A percentile compares a stretch with the other conserved stretches of the same genome.
phyloP scores from a whole-genome alignment of 2,113 vertebrate genomes.

The Marcusenius ussheri region DNA sequence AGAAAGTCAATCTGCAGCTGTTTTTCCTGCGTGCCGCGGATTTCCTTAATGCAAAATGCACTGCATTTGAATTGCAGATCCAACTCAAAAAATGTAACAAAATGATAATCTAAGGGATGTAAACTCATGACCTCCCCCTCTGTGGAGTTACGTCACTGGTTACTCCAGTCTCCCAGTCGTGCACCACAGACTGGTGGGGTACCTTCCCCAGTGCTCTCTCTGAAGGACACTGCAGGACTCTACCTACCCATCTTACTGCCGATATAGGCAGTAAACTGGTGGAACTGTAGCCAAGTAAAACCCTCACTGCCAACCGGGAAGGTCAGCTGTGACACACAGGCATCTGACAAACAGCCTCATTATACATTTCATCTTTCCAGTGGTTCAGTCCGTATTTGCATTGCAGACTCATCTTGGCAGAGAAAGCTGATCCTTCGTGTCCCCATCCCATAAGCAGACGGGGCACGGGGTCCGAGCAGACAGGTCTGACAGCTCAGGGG shows the following conservation, averaged over 20 bases:
- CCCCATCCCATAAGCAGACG: background rate
- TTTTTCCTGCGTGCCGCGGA: slow-evolving; percentile 32
- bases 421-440: slow-evolving; percentile 25
- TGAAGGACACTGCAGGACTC: background rate
- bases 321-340: background rate
- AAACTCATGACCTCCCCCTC: background rate
- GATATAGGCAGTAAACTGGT: background rate
- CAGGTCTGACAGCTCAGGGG: background rate
- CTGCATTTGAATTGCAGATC: slow-evolving; percentile 44
- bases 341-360: background rate
- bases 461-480: background rate
- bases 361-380: slow-evolving; percentile 8
- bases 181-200: background rate
- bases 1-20: slow-evolving; percentile 19
- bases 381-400: slow-evolving; percentile 29
- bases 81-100: background rate
- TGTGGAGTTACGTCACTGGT: background rate
- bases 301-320: background rate
- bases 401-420: slow-evolving; percentile 50
- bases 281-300: background rate
- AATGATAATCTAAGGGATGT: background rate
- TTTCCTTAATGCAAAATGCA: slow-evolving; percentile 51
- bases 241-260: background rate
- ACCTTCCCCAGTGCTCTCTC: background rate
- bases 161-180: background rate